Evolutionary conservation across 2,797 vertebrate genomes (phyloP).

Genomic region (Cottoperca gobio): DNA sequence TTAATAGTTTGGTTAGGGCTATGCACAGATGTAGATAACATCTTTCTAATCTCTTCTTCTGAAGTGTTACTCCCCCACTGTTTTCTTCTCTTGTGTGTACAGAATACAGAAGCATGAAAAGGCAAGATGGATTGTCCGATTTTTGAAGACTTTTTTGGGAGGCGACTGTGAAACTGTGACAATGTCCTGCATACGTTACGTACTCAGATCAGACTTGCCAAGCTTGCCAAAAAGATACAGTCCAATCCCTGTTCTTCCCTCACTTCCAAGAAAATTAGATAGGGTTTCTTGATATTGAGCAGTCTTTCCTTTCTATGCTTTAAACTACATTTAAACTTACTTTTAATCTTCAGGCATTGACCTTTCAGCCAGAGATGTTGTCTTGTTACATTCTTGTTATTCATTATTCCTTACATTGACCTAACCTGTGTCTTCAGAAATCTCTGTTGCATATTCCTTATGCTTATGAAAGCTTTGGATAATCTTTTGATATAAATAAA

Average conservation of each 20-base stretch:
- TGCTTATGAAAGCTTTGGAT: conserved; percentile 51
- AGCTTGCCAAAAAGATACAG: conserved; percentile 36
- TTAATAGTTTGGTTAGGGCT: conserved; percentile 74
- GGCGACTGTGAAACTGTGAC: conserved; percentile 61
- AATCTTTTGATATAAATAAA: conserved; percentile 60
- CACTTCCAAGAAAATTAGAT: conserved; percentile 55
- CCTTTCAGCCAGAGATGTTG: conserved; percentile 47
- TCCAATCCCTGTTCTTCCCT: conserved; percentile 45
- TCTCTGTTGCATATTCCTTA: conserved; percentile 39
- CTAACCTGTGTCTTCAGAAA: conserved; percentile 39
- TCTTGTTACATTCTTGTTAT: conserved; percentile 38
- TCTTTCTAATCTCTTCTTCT: conserved; percentile 68
- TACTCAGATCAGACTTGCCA: conserved; percentile 47
- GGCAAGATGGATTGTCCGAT: conserved; percentile 52
- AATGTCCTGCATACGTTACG: conserved; percentile 61
- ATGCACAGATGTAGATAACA: conserved; percentile 70
- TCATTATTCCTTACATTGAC: conserved; percentile 48
- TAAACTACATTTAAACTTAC: conserved; percentile 48
- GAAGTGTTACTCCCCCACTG: conserved; percentile 42
- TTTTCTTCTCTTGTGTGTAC: conserved; percentile 36
- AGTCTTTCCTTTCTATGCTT: conserved; percentile 49
- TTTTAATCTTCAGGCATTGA: conserved; percentile 55
- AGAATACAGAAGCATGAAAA: conserved; percentile 62
- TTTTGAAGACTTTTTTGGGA: conserved; percentile 72
- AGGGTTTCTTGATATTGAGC: conserved; percentile 49